Base-by-base conservation (phyloP, 35 echinoderm and acorn worm genomes). In the Anneissia japonica region DNA sequence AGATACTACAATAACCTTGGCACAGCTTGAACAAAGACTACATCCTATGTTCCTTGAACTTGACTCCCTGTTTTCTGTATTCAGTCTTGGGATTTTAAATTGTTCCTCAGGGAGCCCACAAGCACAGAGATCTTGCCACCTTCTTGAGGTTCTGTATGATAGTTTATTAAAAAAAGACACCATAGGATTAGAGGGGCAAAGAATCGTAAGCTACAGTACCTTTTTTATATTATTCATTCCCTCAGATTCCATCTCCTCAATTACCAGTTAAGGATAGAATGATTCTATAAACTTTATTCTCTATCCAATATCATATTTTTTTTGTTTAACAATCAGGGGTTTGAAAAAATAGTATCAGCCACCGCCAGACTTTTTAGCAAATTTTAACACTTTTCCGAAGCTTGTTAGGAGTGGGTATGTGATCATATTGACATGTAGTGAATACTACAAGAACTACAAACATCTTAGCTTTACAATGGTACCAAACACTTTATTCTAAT, bases 1-100 rank as follows among this genome's bases (percentile, higher is more conserved):
- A 91, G 89, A 91, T 17, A 34, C 80, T 36, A 85, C 37, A 35
- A 30, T 86, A 35, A 91, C 89, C 29, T 78, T 91, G 35, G 51
- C 46, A 29, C 73, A 86, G 46, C 40, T 91, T 11, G 73, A 38
- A 5, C 46, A 75, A n/a, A 34, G 83, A 34, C 32, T 91, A 30
- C 11, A 19, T n/a, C 56, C 82, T 6, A 74, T 77, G 83, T 30
- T 81, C 11, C 38, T 35, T 3, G 37, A 55, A 31, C 35, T 91
- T 31, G 21, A 79, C 32, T 46, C 74, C 10, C 75, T 84, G 30
- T 39, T 77, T 84, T 38, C 17, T 35, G 31, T 91, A 6, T 85
- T 75, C 36, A 21, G 76, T n/a, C 75, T 34, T 2, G 89, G 83
- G 9, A 35, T 91, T 46, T 83, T 77, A 23, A 56, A 80, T 4